Evolutionary conservation across 35 echinoderm and acorn worm species (phyloP).

Genomic region (Ophiothrix spiculata): DNA sequence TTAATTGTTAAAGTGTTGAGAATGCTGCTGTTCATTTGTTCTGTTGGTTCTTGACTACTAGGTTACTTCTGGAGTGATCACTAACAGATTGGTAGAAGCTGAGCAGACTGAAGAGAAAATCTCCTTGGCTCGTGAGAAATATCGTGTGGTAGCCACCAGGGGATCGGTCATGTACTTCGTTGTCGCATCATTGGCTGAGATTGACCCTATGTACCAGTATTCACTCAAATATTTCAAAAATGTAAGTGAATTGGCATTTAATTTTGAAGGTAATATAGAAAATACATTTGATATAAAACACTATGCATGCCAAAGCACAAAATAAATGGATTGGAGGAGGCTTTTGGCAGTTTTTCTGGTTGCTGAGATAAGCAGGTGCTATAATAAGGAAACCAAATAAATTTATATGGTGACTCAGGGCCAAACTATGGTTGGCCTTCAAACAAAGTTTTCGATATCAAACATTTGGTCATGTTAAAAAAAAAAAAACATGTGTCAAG

Average conservation of each 20-base stretch:
- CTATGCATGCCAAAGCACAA: background rate
- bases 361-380: background rate
- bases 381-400: background rate
- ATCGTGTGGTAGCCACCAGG: conserved; percentile 76
- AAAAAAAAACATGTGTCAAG: too few relatives aligned
- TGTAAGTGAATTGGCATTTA: conserved; percentile 72
- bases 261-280: background rate
- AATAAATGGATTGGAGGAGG: background rate
- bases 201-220: conserved; percentile 99
- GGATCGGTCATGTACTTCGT: conserved; percentile 98
- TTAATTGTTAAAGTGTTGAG: too few relatives aligned
- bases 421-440: too few relatives aligned
- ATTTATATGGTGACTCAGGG: too few relatives aligned
- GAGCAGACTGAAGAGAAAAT: conserved; percentile 96
- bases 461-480: too few relatives aligned
- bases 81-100: conserved; percentile 81
- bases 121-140: conserved; percentile 86
- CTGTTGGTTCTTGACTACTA: too few relatives aligned
- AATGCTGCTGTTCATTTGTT: too few relatives aligned
- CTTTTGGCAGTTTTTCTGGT: background rate
- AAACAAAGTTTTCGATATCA: too few relatives aligned
- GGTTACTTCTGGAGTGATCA: conserved; percentile 98
- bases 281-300: background rate
- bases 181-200: conserved; percentile 89
- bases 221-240: conserved; percentile 99